Conservation (phyloP, 1,140 invertebrate species). For the Drosophila ogumai region DNA sequence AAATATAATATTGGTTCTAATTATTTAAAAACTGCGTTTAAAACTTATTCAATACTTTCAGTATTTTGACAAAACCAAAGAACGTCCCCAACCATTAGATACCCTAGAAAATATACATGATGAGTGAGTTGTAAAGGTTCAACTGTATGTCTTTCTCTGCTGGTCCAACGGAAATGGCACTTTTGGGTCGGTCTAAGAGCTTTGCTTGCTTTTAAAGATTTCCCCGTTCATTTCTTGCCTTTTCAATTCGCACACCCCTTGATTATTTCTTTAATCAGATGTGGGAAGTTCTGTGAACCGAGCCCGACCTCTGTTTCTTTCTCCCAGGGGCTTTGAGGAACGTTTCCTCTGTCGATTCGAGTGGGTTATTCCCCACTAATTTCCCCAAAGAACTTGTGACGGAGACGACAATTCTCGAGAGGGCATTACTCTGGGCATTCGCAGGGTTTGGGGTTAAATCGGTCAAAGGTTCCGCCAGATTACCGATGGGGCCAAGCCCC, state of each 20-base stretch:
- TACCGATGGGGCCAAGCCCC: constrained; percentile 33
- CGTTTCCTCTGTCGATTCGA: constrained; percentile 19
- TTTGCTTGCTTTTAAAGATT: constrained; percentile 28
- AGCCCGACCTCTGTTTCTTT: constrained; percentile 21
- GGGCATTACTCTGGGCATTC: constrained; percentile 10
- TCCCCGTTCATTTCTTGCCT: neutral
- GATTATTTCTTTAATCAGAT: constrained; percentile 50
- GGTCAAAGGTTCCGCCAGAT: constrained; percentile 45
- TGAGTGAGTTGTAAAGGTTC: neutral
- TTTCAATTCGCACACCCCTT: constrained; percentile 33
- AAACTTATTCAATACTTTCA: neutral
- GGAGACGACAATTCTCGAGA: constrained; percentile 12
- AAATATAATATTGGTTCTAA: neutral
- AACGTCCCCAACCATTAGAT: neutral
- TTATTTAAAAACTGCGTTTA: neutral
- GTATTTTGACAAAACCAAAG: neutral
- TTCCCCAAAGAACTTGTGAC: constrained; percentile 50
- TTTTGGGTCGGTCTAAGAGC: constrained; percentile 47
- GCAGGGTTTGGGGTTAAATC: constrained; percentile 12
- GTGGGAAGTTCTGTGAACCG: constrained; percentile 47
- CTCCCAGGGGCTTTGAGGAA: constrained; percentile 28
- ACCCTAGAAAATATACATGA: neutral
- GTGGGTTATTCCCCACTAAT: constrained; percentile 40
- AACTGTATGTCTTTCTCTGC: constrained; percentile 6
- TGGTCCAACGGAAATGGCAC: constrained; percentile 66